Evolutionary conservation across 2,888 invertebrate genomes (phyloP), one percentile per base, ranked within the genome.

Genomic region (Chymomyza procnemis): DNA sequence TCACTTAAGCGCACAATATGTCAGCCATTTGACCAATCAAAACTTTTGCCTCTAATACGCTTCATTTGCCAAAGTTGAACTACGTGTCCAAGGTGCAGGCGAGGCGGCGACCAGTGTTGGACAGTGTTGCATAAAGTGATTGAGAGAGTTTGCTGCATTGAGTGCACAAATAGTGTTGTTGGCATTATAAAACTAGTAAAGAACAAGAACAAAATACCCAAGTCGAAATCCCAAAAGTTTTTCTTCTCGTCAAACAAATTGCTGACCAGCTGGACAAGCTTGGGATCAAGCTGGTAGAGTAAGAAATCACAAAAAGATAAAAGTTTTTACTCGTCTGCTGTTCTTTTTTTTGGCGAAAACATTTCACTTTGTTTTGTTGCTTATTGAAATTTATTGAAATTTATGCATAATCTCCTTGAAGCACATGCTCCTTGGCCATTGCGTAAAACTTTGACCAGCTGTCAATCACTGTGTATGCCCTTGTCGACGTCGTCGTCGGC

Each of bases 11-110:
- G 74, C 77, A 75, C 79, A 85, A 87, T 81, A 87, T 85, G 88
- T 79, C 73, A 77, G 65, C 78, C 81, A 85, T 85, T 87, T 80
- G 88, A 87, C 79, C 89, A 88, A 89, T 89, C 89, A 88, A 88
- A 88, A 89, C 86, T 88, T 88, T 85, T 78, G 67, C 69, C 66
- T 78, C 76, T 86, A 86, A 87, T 87, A 87, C 83, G 88, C 86
- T 85, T 85, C 88, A 89, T 88, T 88, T 89, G 83, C 69, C 69
- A 80, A 88, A 85, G 76, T 88, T 88, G 74, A 60, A 50, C 63
- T 19, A 21, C 19, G 19, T 59, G 41, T 16, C 30, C 30, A 52
- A 58, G 34, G 26, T 21, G 8, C 4, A 8, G 26, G 8, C 26
- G 22, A 4, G 4, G 3, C 22, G 3, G 14, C n/a, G 34, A 14